Conservation (phyloP, 92 coral and sea anemone genomes). For the Anthopleura xanthogrammica region DNA sequence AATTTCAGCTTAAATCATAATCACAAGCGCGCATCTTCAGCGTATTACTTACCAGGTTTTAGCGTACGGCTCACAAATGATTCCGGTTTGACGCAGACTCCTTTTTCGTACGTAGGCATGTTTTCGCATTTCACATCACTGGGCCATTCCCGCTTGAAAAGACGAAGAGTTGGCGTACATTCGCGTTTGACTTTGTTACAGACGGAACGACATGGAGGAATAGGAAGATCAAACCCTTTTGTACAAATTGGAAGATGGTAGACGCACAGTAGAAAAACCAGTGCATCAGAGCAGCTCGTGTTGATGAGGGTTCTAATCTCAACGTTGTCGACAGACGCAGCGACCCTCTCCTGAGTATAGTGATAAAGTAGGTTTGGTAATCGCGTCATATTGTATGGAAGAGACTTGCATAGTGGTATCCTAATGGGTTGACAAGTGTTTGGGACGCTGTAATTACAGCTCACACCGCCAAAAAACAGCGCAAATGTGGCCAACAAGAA, state of each 20-base stretch:
- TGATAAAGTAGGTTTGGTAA: constrained; percentile 71
- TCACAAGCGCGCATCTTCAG: no score
- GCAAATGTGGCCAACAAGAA: background rate
- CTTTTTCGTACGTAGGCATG: constrained; percentile 65
- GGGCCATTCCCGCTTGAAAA: constrained; percentile 51
- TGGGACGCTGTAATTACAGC: constrained; percentile 6
- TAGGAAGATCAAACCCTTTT: constrained; percentile 39
- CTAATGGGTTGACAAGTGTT: constrained; percentile 58
- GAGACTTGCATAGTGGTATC: constrained; percentile 57
- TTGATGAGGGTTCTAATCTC: constrained; percentile 44
- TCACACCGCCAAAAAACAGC: background rate
- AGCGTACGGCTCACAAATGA: constrained; percentile 38
- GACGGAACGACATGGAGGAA: constrained; percentile 75
- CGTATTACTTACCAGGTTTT: no score
- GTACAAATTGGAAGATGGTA: constrained; percentile 78
- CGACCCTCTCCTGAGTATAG: constrained; percentile 46
- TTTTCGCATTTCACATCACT: constrained; percentile 52
- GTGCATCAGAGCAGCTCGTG: constrained; percentile 63
- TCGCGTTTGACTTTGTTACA: constrained; percentile 66
- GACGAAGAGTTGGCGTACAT: constrained; percentile 56
- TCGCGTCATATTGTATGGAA: constrained; percentile 81
- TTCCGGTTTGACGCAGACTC: constrained; percentile 66
- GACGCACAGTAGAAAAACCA: constrained; percentile 79
- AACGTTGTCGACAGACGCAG: constrained; percentile 26
- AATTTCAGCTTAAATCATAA: no score